Percentiles rank a stretch among this genome's conserved stretches.
Evolutionary conservation across 2,888 invertebrate genomes (phyloP).

Genomic region (Laspeyria flexula): DNA sequence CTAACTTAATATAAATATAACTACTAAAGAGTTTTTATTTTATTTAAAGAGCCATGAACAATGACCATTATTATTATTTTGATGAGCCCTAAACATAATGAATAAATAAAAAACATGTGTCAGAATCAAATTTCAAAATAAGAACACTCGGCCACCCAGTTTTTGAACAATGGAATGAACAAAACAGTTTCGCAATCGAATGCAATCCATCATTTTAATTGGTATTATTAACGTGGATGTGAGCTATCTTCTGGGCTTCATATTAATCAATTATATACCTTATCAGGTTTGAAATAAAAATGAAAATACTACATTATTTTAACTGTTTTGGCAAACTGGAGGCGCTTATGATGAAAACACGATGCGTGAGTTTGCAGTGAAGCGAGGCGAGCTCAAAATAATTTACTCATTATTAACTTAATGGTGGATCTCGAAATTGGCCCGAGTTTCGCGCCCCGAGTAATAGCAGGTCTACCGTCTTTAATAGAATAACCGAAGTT

Average conservation of each 20-base stretch:
- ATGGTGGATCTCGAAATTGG: slow-evolving; percentile 67
- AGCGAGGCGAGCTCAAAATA: slow-evolving; percentile 58
- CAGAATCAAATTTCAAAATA: slow-evolving; percentile 39
- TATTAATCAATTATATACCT: slow-evolving; percentile 31
- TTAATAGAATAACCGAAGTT: slow-evolving; percentile 44
- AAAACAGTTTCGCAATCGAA: slow-evolving; percentile 56
- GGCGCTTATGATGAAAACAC: slow-evolving; percentile 67
- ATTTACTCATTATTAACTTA: slow-evolving; percentile 71
- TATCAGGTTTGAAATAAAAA: slow-evolving; percentile 11
- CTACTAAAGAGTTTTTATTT: too few species aligned
- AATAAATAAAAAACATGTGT: slow-evolving; percentile 6
- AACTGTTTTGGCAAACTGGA: slow-evolving; percentile 19
- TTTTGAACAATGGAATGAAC: slow-evolving; percentile 55
- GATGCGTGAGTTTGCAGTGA: slow-evolving; percentile 56
- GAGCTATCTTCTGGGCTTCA: slow-evolving; percentile 28
- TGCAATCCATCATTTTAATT: slow-evolving; percentile 58
- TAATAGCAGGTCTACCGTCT: slow-evolving; percentile 54
- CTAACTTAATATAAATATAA: not conserved
- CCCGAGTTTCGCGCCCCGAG: slow-evolving; percentile 58
- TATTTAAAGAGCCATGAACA: not conserved
- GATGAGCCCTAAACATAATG: not conserved
- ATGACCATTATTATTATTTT: not conserved
- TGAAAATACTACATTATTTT: slow-evolving; percentile 6
- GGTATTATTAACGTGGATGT: slow-evolving; percentile 51
- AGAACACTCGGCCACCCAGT: slow-evolving; percentile 44